Evolutionary conservation across 2,888 invertebrate species (phyloP).

Genomic region (Caenorhabditis macrosperma): DNA sequence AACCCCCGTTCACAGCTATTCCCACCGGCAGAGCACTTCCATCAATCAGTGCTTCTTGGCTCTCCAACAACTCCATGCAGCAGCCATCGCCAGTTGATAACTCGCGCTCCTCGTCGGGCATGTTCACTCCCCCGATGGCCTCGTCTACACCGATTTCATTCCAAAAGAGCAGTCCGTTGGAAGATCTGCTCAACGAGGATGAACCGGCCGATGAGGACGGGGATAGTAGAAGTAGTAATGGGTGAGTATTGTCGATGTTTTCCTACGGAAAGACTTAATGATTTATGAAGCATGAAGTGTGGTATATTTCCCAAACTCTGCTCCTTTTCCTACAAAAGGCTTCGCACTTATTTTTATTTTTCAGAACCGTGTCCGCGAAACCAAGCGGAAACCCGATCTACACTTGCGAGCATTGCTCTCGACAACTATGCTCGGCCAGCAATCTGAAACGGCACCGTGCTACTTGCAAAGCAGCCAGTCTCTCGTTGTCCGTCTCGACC

Average conservation of each 20-base stretch:
- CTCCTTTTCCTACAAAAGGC: not conserved
- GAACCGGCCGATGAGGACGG: slow-evolving; percentile 29
- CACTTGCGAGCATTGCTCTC: slow-evolving; percentile 63
- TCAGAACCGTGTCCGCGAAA: slow-evolving; percentile 6
- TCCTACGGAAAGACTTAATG: not conserved
- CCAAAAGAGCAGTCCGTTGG: slow-evolving; percentile 22
- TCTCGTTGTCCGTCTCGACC: not conserved
- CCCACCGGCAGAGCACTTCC: slow-evolving; percentile 18
- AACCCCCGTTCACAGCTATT: not conserved
- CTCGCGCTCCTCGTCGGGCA: slow-evolving; percentile 4
- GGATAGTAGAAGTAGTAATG: slow-evolving; percentile 48
- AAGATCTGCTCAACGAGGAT: slow-evolving; percentile 11
- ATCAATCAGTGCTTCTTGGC: slow-evolving; percentile 49
- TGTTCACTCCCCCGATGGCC: slow-evolving; percentile 26
- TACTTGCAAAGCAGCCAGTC: slow-evolving; percentile 65
- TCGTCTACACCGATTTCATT: slow-evolving; percentile 15
- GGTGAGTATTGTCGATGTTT: slow-evolving; percentile 27
- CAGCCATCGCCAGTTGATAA: not conserved
- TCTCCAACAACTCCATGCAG: not conserved
- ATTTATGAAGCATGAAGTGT: not conserved
- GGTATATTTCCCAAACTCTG: not conserved
- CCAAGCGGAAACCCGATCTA: slow-evolving; percentile 25
- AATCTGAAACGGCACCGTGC: slow-evolving; percentile 72
- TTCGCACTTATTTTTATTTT: slow-evolving; percentile 22
- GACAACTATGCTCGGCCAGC: slow-evolving; percentile 69